Base-by-base conservation (phyloP, 2,888 invertebrate genomes). In the Drosophila mimica region DNA sequence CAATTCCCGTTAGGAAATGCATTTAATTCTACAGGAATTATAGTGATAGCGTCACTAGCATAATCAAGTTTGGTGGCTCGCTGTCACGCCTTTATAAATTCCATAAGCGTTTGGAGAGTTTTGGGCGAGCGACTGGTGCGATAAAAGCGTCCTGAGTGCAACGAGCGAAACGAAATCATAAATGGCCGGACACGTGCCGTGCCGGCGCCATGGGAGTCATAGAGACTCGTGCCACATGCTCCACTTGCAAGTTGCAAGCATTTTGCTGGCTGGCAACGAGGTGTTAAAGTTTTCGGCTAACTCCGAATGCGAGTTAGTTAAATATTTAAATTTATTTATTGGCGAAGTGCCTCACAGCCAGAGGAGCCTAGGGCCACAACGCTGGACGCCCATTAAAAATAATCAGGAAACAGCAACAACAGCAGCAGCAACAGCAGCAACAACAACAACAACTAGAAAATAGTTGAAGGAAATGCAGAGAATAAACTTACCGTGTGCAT, bases 401-500 rank as follows among this genome's bases (percentile, higher is more conserved):
- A 87, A 87, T 89, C 82, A 83, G 62, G 57, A 76, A 68, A 71
- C 67, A 54, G 36, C 6, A 54, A 34, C 13, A 53, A 34, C 6
- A 49, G 4, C 20, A 52, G 46, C n/a, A n/a, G n/a, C n/a, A n/a
- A n/a, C n/a, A n/a, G n/a, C 67, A 54, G 36, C 6, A 54, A 34
- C 13, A 53, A 34, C 6, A 49, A 5, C 20, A 52, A 46, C n/a
- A 67, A 54, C 20, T 38, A 54, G 46, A 13, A 53, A 46, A 15
- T 38, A 49, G 11, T 9, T 15, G 8, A 36, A 53, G 13, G 67
- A 56, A 74, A 59, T 46, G 58, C 43, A 58, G 52, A 52, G 49
- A 25, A 36, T 54, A 62, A 71, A 92, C 92, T 92, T 90, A 92
- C 92, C 92, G 85, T 92, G 92, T 79, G 91, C 90, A 83, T 92